Base-by-base conservation (phyloP, 2,888 invertebrate species). In the Ichneumon xanthorius region DNA sequence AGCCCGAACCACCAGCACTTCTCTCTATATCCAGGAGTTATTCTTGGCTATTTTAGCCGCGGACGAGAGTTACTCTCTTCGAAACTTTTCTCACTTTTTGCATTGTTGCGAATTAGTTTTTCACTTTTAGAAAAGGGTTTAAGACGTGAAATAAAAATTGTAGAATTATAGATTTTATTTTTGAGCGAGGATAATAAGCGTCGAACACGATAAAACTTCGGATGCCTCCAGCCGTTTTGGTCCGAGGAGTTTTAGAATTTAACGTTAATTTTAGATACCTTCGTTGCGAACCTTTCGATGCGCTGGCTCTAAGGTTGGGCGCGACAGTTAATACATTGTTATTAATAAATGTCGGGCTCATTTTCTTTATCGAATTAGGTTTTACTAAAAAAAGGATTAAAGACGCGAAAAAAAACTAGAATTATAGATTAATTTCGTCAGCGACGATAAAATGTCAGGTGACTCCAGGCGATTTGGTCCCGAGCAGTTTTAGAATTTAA, bases 21-120 rank as follows among this genome's bases (percentile, higher is more conserved):
- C 80, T 48, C 76, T 78, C 87, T 87, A 89, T 91, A 89, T 91
- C 90, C 89, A 88, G 90, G 88, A 91, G 91, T 93, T 93, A 93
- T 93, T 93, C 90, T 90, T 90, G 91, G 92, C 89, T 78, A 80
- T 88, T 88, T 81, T 86, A 87, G 88, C 87, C 87, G 90, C 88
- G 86, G 88, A 88, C 89, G 22, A 26, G 82, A 84, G 65, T 88
- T 90, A 89, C 90, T 89, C 83, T 87, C 88, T 91, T 91, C 91
- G 91, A 91, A 91, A 87, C 79, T 86, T 79, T 33, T 53, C 58
- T 81, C 68, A 22, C 26, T 86, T 82, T 80, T 37, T 48, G 37
- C 76, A 63, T 63, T 81, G 55, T 63, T 68, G 6, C 61, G 6
- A 37, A 61, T 11, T 37, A 16, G 33, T 58, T 55, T 48, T 75